Percentiles rank a stretch among this genome's conserved stretches.
These are phyloP conservation scores for Xiphophorus hellerii DNA, from an alignment of 2,113 vertebrate genomes.

Conservation along the genomic window DNA sequence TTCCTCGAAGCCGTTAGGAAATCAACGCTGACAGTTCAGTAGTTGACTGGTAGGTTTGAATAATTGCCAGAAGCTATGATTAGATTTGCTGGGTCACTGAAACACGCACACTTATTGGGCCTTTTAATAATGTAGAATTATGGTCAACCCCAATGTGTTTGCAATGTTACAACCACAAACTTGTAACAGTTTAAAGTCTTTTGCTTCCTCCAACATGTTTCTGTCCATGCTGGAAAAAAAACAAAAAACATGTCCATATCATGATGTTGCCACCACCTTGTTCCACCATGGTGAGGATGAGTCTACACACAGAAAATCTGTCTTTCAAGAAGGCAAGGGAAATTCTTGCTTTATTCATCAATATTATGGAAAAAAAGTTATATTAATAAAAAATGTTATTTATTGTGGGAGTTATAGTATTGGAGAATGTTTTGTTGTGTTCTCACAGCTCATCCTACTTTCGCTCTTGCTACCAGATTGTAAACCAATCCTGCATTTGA, in stretches of 20 bases:
- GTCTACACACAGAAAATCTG: too few relatives aligned
- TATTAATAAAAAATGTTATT: too few relatives aligned
- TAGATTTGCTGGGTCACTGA: constrained; percentile 24
- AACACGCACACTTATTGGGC: background rate
- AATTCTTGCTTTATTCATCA: too few relatives aligned
- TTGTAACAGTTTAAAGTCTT: background rate
- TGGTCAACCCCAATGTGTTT: too few relatives aligned
- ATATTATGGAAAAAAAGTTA: too few relatives aligned
- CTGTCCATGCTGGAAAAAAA: too few relatives aligned
- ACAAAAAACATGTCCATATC: background rate
- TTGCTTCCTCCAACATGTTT: background rate
- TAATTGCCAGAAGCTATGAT: constrained; percentile 22
- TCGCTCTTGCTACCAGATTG: too few relatives aligned
- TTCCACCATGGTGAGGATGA: background rate
- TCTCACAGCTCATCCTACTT: too few relatives aligned
- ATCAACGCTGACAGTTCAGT: constrained; percentile 27
- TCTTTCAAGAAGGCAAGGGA: too few relatives aligned
- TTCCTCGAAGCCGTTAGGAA: constrained; percentile 27
- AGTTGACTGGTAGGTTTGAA: constrained; percentile 26
- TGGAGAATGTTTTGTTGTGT: too few relatives aligned
- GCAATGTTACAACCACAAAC: background rate
- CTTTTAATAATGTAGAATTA: constrained; percentile 1
- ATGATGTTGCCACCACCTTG: background rate
- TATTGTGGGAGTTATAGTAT: too few relatives aligned
- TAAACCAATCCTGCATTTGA: too few relatives aligned